Percentiles rank a stretch among this genome's conserved stretches.
These are phyloP conservation scores for Quadroppia sp. DNA, from an alignment of 2,888 invertebrate species.

Conservation along the genomic window DNA sequence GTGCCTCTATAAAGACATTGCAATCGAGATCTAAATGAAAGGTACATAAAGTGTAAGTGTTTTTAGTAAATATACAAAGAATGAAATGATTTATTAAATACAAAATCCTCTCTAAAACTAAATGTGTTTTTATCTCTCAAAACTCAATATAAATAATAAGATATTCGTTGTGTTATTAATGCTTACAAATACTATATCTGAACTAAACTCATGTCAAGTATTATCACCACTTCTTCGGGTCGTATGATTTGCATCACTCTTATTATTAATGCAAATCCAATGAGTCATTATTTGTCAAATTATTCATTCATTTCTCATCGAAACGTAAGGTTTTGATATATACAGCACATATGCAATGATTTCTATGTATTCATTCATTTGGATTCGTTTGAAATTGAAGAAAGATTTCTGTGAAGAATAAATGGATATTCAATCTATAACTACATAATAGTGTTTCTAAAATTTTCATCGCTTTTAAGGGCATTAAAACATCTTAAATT, in stretches of 20 bases:
- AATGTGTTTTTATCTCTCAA: slow-evolving; percentile 11
- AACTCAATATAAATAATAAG: slow-evolving; percentile 1
- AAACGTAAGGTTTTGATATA: no score
- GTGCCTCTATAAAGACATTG: not conserved
- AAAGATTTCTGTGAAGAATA: no score
- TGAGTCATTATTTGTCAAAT: not conserved
- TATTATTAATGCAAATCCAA: not conserved
- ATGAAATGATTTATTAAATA: slow-evolving; percentile 17
- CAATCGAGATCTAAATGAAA: not conserved
- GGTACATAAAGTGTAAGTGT: not conserved
- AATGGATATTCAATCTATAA: no score
- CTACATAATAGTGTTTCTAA: no score
- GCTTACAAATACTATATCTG: slow-evolving; percentile 16
- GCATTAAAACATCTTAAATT: no score
- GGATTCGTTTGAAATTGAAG: no score
- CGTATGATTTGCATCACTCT: not conserved
- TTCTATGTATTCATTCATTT: no score
- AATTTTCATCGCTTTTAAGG: no score
- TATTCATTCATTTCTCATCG: no score
- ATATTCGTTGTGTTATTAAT: not conserved
- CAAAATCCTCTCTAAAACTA: slow-evolving; percentile 7
- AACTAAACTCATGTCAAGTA: not conserved
- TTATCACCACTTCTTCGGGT: slow-evolving; percentile 15
- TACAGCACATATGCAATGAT: no score
- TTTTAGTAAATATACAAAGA: slow-evolving; percentile 9